These are phyloP conservation scores for Mizuhopecten yessoensis DNA, from an alignment of 1,140 invertebrate genomes.

Conservation along the genomic window DNA sequence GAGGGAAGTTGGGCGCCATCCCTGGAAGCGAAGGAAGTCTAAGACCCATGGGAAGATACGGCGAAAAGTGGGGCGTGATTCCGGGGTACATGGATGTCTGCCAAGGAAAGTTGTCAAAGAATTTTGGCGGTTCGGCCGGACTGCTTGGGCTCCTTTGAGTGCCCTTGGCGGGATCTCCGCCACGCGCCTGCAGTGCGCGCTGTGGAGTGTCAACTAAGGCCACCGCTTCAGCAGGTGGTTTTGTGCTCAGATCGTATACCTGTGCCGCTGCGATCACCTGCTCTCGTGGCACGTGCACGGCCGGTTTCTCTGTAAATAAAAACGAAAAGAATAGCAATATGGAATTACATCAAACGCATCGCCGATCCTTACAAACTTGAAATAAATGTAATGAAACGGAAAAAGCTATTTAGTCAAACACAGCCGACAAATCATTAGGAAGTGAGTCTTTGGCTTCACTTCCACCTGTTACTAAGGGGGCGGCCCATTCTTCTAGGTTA, in stretches of 20 bases:
- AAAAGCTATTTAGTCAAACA: conserved; percentile 33
- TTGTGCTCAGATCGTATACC: conserved; percentile 27
- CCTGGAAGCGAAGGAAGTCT: conserved; percentile 53
- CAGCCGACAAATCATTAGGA: neutral
- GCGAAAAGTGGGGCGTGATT: conserved; percentile 47
- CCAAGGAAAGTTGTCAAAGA: conserved; percentile 55
- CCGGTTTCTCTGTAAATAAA: conserved; percentile 13
- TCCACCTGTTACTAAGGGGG: neutral
- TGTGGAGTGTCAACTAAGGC: conserved; percentile 42
- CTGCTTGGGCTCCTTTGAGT: conserved; percentile 47
- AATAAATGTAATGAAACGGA: conserved; percentile 39
- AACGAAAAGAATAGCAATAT: conserved; percentile 27
- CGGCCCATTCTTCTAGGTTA: neutral
- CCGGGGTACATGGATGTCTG: conserved; percentile 49
- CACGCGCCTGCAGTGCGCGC: neutral
- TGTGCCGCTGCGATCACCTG: conserved; percentile 18
- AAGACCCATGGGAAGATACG: conserved; percentile 56
- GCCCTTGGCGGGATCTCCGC: neutral
- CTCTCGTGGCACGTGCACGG: conserved; percentile 6
- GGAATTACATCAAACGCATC: conserved; percentile 26
- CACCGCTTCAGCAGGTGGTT: conserved; percentile 31
- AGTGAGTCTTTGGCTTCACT: neutral
- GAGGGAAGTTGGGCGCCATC: conserved; percentile 42
- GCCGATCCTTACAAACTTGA: conserved; percentile 11
- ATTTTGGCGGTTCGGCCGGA: conserved; percentile 46